Percentiles rank a stretch among this genome's conserved stretches.
Evolutionary conservation across 2,113 vertebrate genomes (phyloP).

Genomic region (Phocoena phocoena): DNA sequence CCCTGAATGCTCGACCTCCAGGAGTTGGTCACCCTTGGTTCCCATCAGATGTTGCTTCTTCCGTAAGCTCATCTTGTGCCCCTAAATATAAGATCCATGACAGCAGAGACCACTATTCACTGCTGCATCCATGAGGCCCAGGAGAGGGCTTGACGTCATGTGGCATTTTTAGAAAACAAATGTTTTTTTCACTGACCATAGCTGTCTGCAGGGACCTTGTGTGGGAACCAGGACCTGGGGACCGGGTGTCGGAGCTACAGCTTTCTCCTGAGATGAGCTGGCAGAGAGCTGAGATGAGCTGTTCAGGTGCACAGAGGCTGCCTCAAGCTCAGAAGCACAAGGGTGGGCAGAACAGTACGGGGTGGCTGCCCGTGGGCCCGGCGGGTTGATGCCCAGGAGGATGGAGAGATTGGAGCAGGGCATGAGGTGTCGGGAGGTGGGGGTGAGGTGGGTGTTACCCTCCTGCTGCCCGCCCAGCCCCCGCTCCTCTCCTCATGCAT

Average conservation of each 20-base stretch:
- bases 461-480: background rate
- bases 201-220: background rate
- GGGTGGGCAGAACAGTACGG: background rate
- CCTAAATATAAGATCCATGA: too few relatives aligned
- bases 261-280: background rate
- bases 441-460: too few relatives aligned
- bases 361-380: background rate
- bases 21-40: background rate
- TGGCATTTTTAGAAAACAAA: background rate
- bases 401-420: background rate
- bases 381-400: background rate
- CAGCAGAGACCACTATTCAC: background rate
- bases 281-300: too few relatives aligned
- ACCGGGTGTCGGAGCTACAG: too few relatives aligned
- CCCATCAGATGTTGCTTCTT: too few relatives aligned
- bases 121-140: background rate
- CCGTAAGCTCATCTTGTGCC: background rate
- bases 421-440: too few relatives aligned
- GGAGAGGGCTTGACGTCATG: too few relatives aligned
- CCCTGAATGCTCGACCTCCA: background rate
- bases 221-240: background rate
- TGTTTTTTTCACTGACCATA: background rate
- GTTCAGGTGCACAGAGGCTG: background rate
- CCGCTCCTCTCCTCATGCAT: background rate
- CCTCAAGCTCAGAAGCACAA: background rate